Base-by-base conservation (phyloP, 1,140 invertebrate genomes). In the Tetraneura akinire region DNA sequence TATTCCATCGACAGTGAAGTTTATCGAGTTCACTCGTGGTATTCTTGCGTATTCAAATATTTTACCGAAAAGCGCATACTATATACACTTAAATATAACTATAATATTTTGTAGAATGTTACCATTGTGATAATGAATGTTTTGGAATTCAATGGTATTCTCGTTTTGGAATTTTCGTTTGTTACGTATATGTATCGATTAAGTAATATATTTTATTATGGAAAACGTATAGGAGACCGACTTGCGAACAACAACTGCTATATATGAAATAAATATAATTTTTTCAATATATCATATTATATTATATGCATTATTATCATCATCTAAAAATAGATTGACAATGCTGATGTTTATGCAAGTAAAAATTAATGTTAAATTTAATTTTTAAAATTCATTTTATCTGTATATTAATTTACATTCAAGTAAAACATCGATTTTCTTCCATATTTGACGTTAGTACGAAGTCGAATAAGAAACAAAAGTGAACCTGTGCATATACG, bases 121-220 rank as follows among this genome's bases (percentile, higher is more conserved):
- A 64, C 18, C 13, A 21, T 42, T 64, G 32, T 42, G 62, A 42
- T 18, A 37, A 37, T 6, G 37, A 66, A 21, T 21, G 13, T 66
- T 13, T 5, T 1, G n/a, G n/a, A 6, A 45, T 66, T 66, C 64
- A 21, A 45, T 42, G 14, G 64, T 32, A 66, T 66, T 66, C 64
- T 10, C 21, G 4, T 32, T 13, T 16, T 23, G 32, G 37, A 66
- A 66, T 66, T 66, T 21, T 10, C 6, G 64, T 66, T 37, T 45
- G 37, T 42, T 21, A n/a, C 14, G 21, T 37, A 32, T 45, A 8
- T 3, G 37, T 11, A 42, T 21, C n/a, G 64, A 45, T 66, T 66
- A 66, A 66, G 64, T 66, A n/a, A n/a, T n/a, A n/a, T n/a, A n/a
- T 66, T 66, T 66, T 32, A 45, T 45, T 16, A 13, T 14, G 26